Conservation (phyloP, 2,113 vertebrate species). For the Shinisaurus crocodilurus region DNA sequence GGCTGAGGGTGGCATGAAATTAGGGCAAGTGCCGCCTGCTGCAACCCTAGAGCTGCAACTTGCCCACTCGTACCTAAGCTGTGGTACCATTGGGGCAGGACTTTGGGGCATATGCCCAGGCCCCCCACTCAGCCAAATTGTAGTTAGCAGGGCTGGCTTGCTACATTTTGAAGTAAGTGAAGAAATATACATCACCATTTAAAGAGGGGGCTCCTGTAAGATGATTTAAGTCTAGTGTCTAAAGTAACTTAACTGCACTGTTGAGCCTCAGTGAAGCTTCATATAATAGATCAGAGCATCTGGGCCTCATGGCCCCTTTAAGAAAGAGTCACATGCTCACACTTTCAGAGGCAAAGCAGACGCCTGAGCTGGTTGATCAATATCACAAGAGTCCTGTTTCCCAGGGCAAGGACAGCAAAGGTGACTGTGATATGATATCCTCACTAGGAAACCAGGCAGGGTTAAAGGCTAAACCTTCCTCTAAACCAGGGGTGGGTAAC, state of each 20-base stretch:
- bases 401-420: constrained; percentile 16
- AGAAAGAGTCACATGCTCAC: background rate
- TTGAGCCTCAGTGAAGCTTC: background rate
- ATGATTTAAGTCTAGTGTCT: background rate
- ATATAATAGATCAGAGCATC: background rate
- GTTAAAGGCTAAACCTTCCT: background rate
- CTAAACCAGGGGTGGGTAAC: background rate
- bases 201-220: no score
- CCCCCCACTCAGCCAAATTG: background rate
- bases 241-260: background rate
- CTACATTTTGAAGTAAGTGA: background rate
- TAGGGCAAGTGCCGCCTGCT: no score
- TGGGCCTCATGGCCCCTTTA: background rate
- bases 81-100: background rate
- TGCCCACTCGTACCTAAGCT: background rate
- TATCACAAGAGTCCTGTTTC: constrained; percentile 8
- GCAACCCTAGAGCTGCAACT: background rate
- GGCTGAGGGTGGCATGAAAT: no score
- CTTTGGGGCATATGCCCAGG: background rate
- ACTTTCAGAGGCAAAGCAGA: background rate
- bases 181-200: background rate
- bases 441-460: background rate
- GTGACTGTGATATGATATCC: background rate
- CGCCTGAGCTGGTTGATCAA: constrained; percentile 17
- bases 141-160: background rate